Evolutionary conservation across 64 coral and sea anemone species (phyloP), one percentile per base, ranked within the genome.

Genomic region (Anthopleura sola): DNA sequence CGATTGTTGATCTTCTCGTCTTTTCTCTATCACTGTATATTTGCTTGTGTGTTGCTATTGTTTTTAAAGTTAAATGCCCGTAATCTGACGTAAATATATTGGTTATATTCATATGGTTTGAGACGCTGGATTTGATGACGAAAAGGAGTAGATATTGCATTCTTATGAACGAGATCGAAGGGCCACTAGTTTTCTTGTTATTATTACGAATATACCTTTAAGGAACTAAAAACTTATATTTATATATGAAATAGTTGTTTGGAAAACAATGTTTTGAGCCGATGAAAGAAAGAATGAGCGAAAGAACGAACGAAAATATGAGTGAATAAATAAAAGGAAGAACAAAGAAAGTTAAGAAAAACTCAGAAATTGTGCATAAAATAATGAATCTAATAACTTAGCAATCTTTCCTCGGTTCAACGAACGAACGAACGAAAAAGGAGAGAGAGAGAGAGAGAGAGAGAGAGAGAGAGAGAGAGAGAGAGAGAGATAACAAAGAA

Each of bases 61-160:
- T 71, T 13, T 71, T 32, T 34, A 71, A 34, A 32, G 66, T 36
- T 71, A 33, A 71, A 71, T 71, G 11, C 31, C 29, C 15, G 13
- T 71, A 71, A 71, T 31, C 66, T 71, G 66, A 71, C 66, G 66
- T 71, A 71, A 71, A 71, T 32, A 71, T 34, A 71, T 71, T 34
- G 66, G 29, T 23, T 13, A 34, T 32, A 71, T 71, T 71, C 7
- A 71, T n/a, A 34, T 71, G 29, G 58, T 71, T 71, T 71, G n/a
- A 71, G 66, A 71, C 24, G 6, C 23, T 68, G 62, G 62, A 68
- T 68, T 28, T 58, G 17, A 68, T 26, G 46, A 68, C 7, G 9
- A 29, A 68, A 26, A 28, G 23, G 26, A 23, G 24, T 68, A 68
- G 62, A 68, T 68, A 68, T 68, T 68, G 62, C 20, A 68, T 29